Evolutionary conservation across 2,113 vertebrate genomes (phyloP), one percentile per base, ranked within the genome.

Genomic region (Candoia aspera): DNA sequence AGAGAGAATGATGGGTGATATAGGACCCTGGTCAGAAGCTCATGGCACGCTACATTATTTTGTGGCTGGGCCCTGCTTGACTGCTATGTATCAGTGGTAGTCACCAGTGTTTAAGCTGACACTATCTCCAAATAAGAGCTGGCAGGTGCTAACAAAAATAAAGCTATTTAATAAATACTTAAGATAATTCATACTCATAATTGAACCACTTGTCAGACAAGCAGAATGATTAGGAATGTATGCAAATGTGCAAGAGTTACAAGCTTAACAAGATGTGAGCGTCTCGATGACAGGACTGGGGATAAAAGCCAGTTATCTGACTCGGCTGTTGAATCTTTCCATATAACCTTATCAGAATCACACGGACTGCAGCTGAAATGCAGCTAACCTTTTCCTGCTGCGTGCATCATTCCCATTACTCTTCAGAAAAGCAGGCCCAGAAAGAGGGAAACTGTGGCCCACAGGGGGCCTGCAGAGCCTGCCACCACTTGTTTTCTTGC

Each of bases 211-310:
- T 83, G 33, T 83, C 89, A 90, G 53, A 83, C 68, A 90, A 90
- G 37, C 68, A 83, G 64, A 58, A 79, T 90, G 89, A 90, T 90
- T 90, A 90, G n/a, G 42, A 90, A 83, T 90, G 8, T 58, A 90
- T 90, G 68, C 89, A 90, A 55, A 83, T 90, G 37, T 42, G 55
- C 54, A 90, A 58, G 89, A 90, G 89, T 73, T 26, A 55, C 21
- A 42, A 37, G 26, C 68, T 49, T 90, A 49, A 54, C 26, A n/a
- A 54, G 88, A 33, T 83, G 42, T 79, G n/a, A 58, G 37, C 54
- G 17, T n/a, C 12, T 6, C 11, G 0, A 4, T 57, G 89, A 90
- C 23, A 57, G 21, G 53, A 37, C n/a, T 26, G 11, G 26, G 53
- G 5, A 83, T 29, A 42, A 57, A 42, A 53, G 23, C 46, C 60